Evolutionary conservation across 2,888 invertebrate genomes (phyloP).

Genomic region (Rugalucina vietnamica): DNA sequence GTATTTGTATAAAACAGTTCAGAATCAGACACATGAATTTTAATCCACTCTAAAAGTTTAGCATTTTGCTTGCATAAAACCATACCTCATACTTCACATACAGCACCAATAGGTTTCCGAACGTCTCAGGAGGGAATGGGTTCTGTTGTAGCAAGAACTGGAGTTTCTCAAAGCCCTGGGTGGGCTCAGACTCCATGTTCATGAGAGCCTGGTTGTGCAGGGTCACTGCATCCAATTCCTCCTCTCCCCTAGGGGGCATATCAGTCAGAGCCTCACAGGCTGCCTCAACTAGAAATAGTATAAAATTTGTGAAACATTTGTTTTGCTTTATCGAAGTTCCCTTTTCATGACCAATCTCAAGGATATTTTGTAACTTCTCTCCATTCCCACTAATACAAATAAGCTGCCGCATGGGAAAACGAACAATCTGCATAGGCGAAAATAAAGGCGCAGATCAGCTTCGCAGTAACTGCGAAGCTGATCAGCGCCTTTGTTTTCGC

Average conservation of each 20-base stretch:
- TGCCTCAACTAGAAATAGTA: slow-evolving; percentile 89
- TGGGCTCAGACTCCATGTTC: slow-evolving; percentile 94
- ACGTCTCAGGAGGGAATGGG: slow-evolving; percentile 98
- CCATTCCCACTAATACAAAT: too few relatives aligned
- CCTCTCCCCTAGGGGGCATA: slow-evolving; percentile 92
- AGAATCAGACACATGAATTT: neutral
- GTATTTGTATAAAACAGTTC: neutral
- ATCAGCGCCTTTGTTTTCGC: too few relatives aligned
- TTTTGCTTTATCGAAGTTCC: too few relatives aligned
- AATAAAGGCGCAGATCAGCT: too few relatives aligned
- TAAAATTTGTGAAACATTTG: too few relatives aligned
- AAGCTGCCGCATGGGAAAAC: too few relatives aligned
- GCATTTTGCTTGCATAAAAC: neutral
- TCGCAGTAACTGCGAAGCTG: too few relatives aligned
- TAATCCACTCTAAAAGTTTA: too few relatives aligned
- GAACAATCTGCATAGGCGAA: too few relatives aligned
- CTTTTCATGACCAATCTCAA: too few relatives aligned
- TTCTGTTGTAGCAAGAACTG: slow-evolving; percentile 97
- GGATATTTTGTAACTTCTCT: too few relatives aligned
- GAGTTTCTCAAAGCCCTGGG: slow-evolving; percentile 96
- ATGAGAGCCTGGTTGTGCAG: slow-evolving; percentile 98
- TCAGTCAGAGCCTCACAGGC: slow-evolving; percentile 87
- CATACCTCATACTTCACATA: slow-evolving; percentile 96
- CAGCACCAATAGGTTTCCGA: slow-evolving; percentile 95
- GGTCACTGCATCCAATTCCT: slow-evolving; percentile 98